phyloP scores from a whole-genome alignment of 2,797 vertebrate species.

The Hippoglossus hippoglossus region DNA sequence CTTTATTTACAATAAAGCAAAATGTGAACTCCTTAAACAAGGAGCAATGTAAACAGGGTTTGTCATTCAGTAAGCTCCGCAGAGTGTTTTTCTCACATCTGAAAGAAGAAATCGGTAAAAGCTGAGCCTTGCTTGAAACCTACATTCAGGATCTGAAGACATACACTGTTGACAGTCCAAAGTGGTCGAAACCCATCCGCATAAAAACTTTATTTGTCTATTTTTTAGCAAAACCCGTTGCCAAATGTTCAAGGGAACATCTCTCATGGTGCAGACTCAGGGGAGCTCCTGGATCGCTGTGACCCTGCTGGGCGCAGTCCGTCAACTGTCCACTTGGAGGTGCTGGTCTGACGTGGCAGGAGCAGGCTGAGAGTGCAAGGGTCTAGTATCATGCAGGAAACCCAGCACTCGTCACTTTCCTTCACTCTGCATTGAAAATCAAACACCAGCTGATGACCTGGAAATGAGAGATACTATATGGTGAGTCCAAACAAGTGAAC shows the following conservation, averaged over 20 bases:
- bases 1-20: slow-evolving; percentile 89
- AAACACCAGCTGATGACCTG: slow-evolving; percentile 51
- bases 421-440: slow-evolving; percentile 37
- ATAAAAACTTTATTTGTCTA: too few relatives aligned
- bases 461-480: slow-evolving; percentile 4
- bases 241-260: slow-evolving; percentile 75
- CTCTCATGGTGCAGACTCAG: slow-evolving; percentile 9
- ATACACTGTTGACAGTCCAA: slow-evolving; percentile 54
- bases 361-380: slow-evolving; percentile 61
- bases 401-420: slow-evolving; percentile 27
- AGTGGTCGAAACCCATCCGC: slow-evolving; percentile 32
- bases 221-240: slow-evolving; percentile 78
- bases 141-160: slow-evolving; percentile 79
- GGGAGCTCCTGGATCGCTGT: slow-evolving; percentile 21
- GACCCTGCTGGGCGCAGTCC: slow-evolving; percentile 80
- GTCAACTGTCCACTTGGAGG: slow-evolving; percentile 66
- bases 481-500: not conserved
- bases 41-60: slow-evolving; percentile 89
- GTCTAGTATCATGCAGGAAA: slow-evolving; percentile 82
- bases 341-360: slow-evolving; percentile 70
- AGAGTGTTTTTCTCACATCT: slow-evolving; percentile 56
- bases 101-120: slow-evolving; percentile 72
- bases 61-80: slow-evolving; percentile 77
- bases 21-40: slow-evolving; percentile 77
- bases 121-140: slow-evolving; percentile 65